Base-by-base conservation (phyloP, 2,113 vertebrate genomes). In the Lophius piscatorius region DNA sequence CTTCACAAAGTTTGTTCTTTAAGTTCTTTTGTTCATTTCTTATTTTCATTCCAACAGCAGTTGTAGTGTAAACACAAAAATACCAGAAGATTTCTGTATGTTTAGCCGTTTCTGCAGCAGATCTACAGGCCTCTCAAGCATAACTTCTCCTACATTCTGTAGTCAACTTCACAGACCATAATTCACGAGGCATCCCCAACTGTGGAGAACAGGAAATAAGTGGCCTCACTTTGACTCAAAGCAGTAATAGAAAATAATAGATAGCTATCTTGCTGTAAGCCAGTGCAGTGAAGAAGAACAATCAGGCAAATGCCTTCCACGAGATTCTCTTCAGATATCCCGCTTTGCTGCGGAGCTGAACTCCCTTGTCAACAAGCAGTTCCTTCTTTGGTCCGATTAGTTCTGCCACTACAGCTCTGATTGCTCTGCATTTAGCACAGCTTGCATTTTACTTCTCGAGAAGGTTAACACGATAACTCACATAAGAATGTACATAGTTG, bases 231-330 rank as follows among this genome's bases (percentile, higher is more conserved):
- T 67, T 81, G 74, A 73, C 80, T 82, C 49, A 50, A 41, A 76
- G 75, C 45, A 57, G 59, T 65, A 40, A 81, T 80, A 73, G 44
- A 90, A 89, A 89, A 87, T 83, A 85, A 87, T 73, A 76, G 85
- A 92, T 92, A 2, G 16, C 38, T 86, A 89, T 91, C 88, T 77
- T 12, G 9, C 55, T 78, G 58, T 74, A 82, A 82, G 82, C 54
- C 62, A 11, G 28, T 58, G 74, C 85, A 70, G 65, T 64, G 80
- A 87, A 87, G 86, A 90, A 88, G 88, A 89, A 90, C 84, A 86
- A 89, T 88, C 85, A 75, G 50, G 40, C 51, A 51, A 88, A 90
- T 91, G 71, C 86, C 76, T 88, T 57, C 35, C 74, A 84, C 88
- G 83, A 72, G 77, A 82, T 82, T 73, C 55, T 46, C 45, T 57